Percentiles rank a stretch among this genome's conserved stretches.
Conservation (phyloP, 2,888 invertebrate species). For the Eugnorisma glareosa region DNA sequence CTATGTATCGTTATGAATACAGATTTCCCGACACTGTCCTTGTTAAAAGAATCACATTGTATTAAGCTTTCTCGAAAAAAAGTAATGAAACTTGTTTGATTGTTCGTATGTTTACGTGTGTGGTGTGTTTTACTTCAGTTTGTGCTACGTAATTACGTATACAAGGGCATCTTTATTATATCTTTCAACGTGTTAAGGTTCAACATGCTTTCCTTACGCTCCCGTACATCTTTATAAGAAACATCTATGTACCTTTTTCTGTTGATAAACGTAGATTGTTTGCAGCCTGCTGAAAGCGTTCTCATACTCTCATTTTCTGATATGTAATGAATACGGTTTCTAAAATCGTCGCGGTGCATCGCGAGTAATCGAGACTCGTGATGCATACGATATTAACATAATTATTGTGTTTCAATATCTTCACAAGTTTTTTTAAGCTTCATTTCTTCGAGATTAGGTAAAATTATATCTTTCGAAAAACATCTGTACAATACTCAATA, state of each 20-base stretch:
- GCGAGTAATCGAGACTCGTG: constrained; percentile 19
- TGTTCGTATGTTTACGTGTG: constrained; percentile 74
- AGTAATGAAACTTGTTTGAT: constrained; percentile 41
- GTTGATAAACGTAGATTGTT: constrained; percentile 42
- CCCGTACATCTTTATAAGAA: constrained; percentile 60
- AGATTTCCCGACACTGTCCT: background rate
- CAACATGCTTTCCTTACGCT: constrained; percentile 80
- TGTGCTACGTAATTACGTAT: constrained; percentile 44
- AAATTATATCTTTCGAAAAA: background rate
- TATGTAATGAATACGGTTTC: constrained; percentile 55
- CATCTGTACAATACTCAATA: background rate
- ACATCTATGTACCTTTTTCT: constrained; percentile 21
- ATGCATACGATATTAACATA: constrained; percentile 34
- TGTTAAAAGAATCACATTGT: background rate
- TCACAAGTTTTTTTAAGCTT: constrained; percentile 4
- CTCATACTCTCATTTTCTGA: constrained; percentile 51
- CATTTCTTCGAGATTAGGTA: constrained; percentile 3
- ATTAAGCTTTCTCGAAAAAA: constrained; percentile 13
- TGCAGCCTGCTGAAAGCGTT: constrained; percentile 49
- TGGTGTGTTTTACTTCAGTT: constrained; percentile 68
- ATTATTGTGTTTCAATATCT: constrained; percentile 30
- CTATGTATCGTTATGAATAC: too few relatives aligned
- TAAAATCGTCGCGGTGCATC: constrained; percentile 32
- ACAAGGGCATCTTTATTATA: constrained; percentile 82
- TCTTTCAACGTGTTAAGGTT: constrained; percentile 87